Evolutionary conservation across 2,113 vertebrate genomes (phyloP), one percentile per base, ranked within the genome.

Genomic region (Bos javanicus): DNA sequence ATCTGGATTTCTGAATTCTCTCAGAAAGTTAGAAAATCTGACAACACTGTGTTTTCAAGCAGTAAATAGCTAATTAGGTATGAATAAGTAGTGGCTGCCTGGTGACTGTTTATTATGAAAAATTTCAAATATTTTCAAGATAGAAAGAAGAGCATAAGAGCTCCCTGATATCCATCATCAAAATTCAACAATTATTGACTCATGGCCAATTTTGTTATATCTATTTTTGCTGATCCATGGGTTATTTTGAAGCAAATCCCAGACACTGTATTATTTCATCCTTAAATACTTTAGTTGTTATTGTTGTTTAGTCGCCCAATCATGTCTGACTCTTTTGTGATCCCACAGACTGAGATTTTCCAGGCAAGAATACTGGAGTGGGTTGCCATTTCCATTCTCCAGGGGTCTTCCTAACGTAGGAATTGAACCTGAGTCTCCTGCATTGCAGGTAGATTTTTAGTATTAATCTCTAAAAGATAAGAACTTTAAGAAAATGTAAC

Each of bases 211-310:
- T 97, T 87, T 62, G 54, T 82, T 94, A 36, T 33, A 82, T 93
- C 21, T 90, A 39, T 76, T 94, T 94, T 87, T 28, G 10, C 56
- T 62, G 28, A 86, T 7, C 33, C 56, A 21, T 85, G 62, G 16
- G 86, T 87, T 48, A 80, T 91, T 97, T 95, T 57, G 86, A 93
- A 96, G n/a, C n/a, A 94, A 97, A 67, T 96, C 19, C 5, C 48
- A 96, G 23, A 50, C 15, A 86, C 43, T 39, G 7, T 83, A 91
- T 91, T 17, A 67, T 96, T 91, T 90, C 28, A 87, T 67, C 19
- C 21, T 57, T 26, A 90, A 60, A 28, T 43, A 96, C 80, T 90
- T 89, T 62, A 43, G 36, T 74, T 74, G 11, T 26, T 76, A 25
- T 26, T 76, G 71, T 43, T 76, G 11, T 76, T 76, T 76, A 43